Evolutionary conservation across 2,888 invertebrate genomes (phyloP), one percentile per base, ranked within the genome.

Genomic region (Corythucha ciliata): DNA sequence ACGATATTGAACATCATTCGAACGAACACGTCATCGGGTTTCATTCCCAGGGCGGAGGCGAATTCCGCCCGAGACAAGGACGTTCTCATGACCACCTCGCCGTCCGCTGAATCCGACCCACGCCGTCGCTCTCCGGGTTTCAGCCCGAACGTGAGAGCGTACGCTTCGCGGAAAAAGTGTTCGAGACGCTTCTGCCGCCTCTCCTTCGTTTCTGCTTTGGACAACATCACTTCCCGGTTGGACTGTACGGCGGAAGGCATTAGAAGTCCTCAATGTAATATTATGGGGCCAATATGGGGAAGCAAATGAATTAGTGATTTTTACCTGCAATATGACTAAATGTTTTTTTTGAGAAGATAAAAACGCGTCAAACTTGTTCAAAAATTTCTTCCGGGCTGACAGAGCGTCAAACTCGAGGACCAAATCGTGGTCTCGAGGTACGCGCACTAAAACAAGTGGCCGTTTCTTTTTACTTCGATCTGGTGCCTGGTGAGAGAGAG

Each of bases 1-100:
- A 93, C 92, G 63, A 93, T 92, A 63, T 93, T 92, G 67, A 96
- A 96, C 94, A 96, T 94, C 70, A 92, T 89, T 63, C 88, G 82
- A 0, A 96, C 93, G 66, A 96, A 96, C 48, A 94, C 83, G 20
- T 92, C 93, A 63, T 92, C 89, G 0, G 88, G 74, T 66, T 86
- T 86, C 96, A 96, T 96, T 32, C 94, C 96, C 4, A 96, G 72
- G 0, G 94, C 94, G 47, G 87, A 88, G 0, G 94, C 94, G 64
- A 96, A 93, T 69, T 96, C 94, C 42, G 84, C 77, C 65, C 88
- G 89, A 0, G 91, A 90, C 52, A 93, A 68, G 0, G 90, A 90
- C 0, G 92, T 93, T 45, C 91, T 73, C 92, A 92, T 93, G 0
- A 91, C 85, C 52, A 86, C 72, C 40, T 47, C 59, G 7, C 59